Base-by-base conservation (phyloP, 2,888 invertebrate species). In the Rhaphigaster nebulosa region DNA sequence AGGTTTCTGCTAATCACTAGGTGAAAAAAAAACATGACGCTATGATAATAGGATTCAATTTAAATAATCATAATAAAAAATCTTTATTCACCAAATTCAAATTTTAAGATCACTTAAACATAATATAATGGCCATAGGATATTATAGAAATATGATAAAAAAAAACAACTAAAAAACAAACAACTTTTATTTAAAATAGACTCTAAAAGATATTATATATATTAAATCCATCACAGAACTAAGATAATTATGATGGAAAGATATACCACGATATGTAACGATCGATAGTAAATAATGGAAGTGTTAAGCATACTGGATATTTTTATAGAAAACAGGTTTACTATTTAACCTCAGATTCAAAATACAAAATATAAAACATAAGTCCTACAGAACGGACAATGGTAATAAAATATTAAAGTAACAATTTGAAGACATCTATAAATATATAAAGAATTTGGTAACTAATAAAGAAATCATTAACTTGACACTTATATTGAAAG, bases 101-200 rank as follows among this genome's bases (percentile, higher is more conserved):
- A 76, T 38, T 38, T 76, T 76, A 38, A 8, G 15, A 38, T 38
- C 60, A 60, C 3, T 60, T 60, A 12, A 60, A 26, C 18, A 65
- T 65, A 12, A 20, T 38, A 38, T 2, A 76, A 76, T 76, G 38
- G 34, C 18, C 20, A 38, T 38, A 10, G 20, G 20, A 38, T 76
- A 76, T 76, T 23, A 38, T 76, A 76, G 34, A 76, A 76, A 38
- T 38, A 76, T 76, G 70, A 76, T 76, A 76, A 20, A 76, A 29
- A 20, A 34, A 38, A 38, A 6, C 29, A 65, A 65, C 29, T 29
- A 13, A 65, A 6, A 65, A 65, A 65, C 29, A 65, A 13, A 65
- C n/a, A 65, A 20, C 38, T 38, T 76, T 76, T 38, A 76, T 38
- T 76, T 76, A 0, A 38, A 70, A 45, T 45, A 45, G 10, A 4